Percentiles rank a stretch among this genome's conserved stretches.
Conservation (phyloP, 2,113 vertebrate species). For the Anoplopoma fimbria region DNA sequence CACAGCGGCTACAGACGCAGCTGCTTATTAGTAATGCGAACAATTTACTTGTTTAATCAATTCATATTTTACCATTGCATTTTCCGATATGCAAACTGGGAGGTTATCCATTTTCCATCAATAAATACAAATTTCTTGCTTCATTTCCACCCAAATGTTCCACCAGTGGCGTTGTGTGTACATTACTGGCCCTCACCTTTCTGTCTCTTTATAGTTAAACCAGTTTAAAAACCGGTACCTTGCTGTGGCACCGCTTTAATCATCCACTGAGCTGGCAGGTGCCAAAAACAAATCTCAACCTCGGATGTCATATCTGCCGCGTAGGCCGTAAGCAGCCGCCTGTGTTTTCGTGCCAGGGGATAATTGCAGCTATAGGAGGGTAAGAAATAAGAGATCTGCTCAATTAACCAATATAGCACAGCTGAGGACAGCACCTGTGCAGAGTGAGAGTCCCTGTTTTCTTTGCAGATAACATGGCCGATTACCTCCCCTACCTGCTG, state of each 20-base stretch:
- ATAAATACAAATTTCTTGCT: no score
- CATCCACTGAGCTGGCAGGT: slow-evolving; percentile 31
- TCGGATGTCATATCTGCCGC: slow-evolving; percentile 60
- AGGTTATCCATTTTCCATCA: no score
- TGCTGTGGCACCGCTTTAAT: not conserved
- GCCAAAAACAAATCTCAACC: slow-evolving; percentile 33
- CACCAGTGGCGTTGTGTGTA: no score
- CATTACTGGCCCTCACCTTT: no score
- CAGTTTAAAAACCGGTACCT: slow-evolving; percentile 1
- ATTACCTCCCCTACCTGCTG: slow-evolving; percentile 81
- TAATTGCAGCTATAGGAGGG: slow-evolving; percentile 83
- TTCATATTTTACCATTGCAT: no score
- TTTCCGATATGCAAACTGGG: no score
- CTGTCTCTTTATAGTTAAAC: not conserved
- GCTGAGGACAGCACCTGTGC: slow-evolving; percentile 86
- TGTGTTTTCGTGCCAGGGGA: slow-evolving; percentile 53
- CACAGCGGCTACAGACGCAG: no score
- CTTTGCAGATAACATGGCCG: slow-evolving; percentile 78
- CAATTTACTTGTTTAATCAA: no score
- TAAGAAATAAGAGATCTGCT: slow-evolving; percentile 84
- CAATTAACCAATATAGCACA: slow-evolving; percentile 84
- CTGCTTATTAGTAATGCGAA: no score
- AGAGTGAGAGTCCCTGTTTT: slow-evolving; percentile 51
- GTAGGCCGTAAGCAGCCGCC: slow-evolving; percentile 67
- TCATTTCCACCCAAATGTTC: no score